Base-by-base conservation (phyloP, 1,140 invertebrate genomes). In the Heliconius hewitsoni region DNA sequence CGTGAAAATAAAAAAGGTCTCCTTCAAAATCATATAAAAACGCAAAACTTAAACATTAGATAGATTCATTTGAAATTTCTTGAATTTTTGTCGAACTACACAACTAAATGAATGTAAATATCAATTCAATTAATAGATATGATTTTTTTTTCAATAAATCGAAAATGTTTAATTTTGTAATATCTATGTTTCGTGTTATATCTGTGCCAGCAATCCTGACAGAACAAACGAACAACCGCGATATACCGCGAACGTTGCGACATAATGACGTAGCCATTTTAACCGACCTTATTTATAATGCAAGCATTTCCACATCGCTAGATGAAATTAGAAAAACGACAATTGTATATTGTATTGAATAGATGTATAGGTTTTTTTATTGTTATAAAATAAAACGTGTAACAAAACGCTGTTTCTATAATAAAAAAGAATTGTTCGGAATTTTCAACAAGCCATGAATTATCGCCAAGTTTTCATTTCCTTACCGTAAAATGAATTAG, bases 241-340 rank as follows among this genome's bases (percentile, higher is more conserved):
- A 18, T 39, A 66, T 46, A 18, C 18, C 42, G 30, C 16, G 46
- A 39, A 16, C 16, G 73, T 80, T 80, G 73, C 27, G 78, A 75
- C 66, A 73, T 37, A 34, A 55, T 80, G 78, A 76, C 78, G 66
- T 52, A 42, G 78, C 74, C 57, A 52, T 80, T 72, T 79, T 74
- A 71, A 71, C 50, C 73, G 78, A 76, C 78, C 74, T 76, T 76
- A 80, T 71, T 79, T 60, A 71, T 71, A 79, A 46, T 71, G 73
- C 72, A 78, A 75, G 74, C 46, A 71, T 76, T 79, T 79, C 57
- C 73, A 71, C 37, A 71, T 11, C 57, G 46, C 71, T 39, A 23
- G 74, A 70, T 76, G 60, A 71, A 76, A 50, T 76, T 76, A 70
- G 74, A 76, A 30, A 70, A 71, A 76, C 23, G 37, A 71, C 23